These are phyloP conservation scores for Hippoglossus hippoglossus DNA, from an alignment of 2,797 vertebrate genomes.

Conservation along the genomic window DNA sequence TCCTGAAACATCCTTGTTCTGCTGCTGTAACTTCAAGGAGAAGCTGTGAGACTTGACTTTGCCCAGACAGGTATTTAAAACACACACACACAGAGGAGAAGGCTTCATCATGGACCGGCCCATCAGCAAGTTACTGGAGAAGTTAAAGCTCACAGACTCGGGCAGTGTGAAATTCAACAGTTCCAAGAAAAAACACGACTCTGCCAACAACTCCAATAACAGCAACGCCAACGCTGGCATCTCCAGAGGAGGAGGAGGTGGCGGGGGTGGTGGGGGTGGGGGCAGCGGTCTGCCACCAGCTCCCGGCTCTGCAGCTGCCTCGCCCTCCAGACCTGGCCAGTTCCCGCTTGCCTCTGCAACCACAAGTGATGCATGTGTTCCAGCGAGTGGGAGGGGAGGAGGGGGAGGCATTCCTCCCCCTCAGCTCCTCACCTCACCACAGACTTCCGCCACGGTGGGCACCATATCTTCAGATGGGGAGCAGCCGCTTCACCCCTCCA, in stretches of 20 bases:
- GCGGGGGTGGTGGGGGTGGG: slow-evolving; percentile 15
- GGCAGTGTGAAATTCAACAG: slow-evolving; percentile 88
- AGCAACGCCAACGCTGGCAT: slow-evolving; percentile 79
- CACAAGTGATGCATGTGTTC: slow-evolving; percentile 72
- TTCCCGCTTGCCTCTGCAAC: slow-evolving; percentile 73
- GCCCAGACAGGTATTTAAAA: slow-evolving; percentile 21
- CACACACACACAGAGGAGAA: neutral
- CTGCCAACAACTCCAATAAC: slow-evolving; percentile 85
- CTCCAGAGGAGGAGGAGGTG: slow-evolving; percentile 45
- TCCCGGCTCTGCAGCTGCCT: slow-evolving; percentile 64
- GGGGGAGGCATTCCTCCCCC: slow-evolving; percentile 60
- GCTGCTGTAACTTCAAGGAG: slow-evolving; percentile 56
- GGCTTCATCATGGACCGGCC: slow-evolving; percentile 84
- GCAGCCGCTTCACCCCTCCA: slow-evolving; percentile 74
- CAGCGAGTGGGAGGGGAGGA: slow-evolving; percentile 61
- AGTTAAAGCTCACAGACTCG: slow-evolving; percentile 89
- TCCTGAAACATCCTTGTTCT: slow-evolving; percentile 67
- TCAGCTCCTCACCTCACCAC: slow-evolving; percentile 67
- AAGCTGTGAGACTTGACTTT: slow-evolving; percentile 36
- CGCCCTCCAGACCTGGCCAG: slow-evolving; percentile 77
- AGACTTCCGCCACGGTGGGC: slow-evolving; percentile 56
- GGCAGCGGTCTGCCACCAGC: slow-evolving; percentile 57
- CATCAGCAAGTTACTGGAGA: slow-evolving; percentile 88
- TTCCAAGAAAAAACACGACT: slow-evolving; percentile 86
- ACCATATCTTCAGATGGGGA: slow-evolving; percentile 76